These are phyloP conservation scores for Candidula unifasciata DNA, from an alignment of 2,888 invertebrate species.

Conservation along the genomic window DNA sequence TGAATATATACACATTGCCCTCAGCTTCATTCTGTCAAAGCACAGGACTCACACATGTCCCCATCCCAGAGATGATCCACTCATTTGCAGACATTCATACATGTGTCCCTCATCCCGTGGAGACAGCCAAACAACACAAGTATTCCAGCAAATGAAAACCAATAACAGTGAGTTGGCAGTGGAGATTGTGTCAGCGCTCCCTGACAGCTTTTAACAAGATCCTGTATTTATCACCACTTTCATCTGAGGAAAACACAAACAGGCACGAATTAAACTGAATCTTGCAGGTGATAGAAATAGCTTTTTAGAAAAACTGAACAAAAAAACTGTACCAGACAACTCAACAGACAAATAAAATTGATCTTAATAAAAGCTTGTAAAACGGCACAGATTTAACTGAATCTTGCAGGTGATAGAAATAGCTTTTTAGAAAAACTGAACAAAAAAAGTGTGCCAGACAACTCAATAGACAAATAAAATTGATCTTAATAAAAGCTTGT, in stretches of 20 bases:
- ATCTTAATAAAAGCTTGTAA: no score
- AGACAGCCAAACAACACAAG: neutral
- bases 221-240: constrained; percentile 55
- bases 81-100: neutral
- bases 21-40: neutral
- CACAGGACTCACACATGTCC: neutral
- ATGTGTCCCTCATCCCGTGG: no score
- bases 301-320: no score
- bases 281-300: no score
- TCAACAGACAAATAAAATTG: no score
- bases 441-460: no score
- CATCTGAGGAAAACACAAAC: constrained; percentile 48
- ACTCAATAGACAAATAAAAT: no score
- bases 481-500: no score
- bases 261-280: neutral
- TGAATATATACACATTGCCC: constrained; percentile 1
- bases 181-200: constrained; percentile 31
- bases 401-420: no score
- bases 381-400: no score
- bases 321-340: neutral
- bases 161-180: neutral
- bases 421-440: no score
- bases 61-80: neutral
- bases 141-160: neutral
- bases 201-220: constrained; percentile 52